A percentile compares a stretch with the other conserved stretches of the same genome.
phyloP scores from a whole-genome alignment of 2,888 invertebrate genomes.

The Uropetala carovei region DNA sequence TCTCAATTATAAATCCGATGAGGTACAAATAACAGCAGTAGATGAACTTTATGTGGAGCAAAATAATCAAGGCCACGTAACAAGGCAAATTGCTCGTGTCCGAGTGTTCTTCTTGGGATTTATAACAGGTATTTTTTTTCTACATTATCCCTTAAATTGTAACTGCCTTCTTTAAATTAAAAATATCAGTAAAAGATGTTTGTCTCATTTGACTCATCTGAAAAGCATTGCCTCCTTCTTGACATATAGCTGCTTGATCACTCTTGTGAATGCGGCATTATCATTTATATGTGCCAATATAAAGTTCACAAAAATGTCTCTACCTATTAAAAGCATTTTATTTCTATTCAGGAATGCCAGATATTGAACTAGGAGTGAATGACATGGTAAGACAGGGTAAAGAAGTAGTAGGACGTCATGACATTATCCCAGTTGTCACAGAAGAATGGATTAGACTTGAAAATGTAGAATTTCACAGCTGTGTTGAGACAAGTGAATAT shows the following conservation, averaged over 20 bases:
- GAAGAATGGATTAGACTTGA: slow-evolving; percentile 99
- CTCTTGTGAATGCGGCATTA: background rate
- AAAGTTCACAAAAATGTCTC: too few species aligned
- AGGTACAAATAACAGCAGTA: slow-evolving; percentile 95
- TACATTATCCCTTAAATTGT: background rate
- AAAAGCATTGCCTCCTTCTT: background rate
- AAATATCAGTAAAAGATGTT: background rate
- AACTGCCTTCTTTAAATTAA: background rate
- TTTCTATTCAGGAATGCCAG: slow-evolving; percentile 87
- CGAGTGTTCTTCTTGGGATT: slow-evolving; percentile 97
- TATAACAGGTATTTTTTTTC: slow-evolving; percentile 82
- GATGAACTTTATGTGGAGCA: slow-evolving; percentile 95
- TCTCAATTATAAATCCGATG: slow-evolving; percentile 95
- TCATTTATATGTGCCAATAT: background rate
- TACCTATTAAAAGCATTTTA: too few species aligned
- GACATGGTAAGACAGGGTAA: slow-evolving; percentile 98
- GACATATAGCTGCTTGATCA: background rate
- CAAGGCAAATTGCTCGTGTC: slow-evolving; percentile 95
- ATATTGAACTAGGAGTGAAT: slow-evolving; percentile 97
- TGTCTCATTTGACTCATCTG: background rate
- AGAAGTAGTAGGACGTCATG: slow-evolving; percentile 98
- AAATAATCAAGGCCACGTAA: slow-evolving; percentile 88
- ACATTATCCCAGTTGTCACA: slow-evolving; percentile 98
- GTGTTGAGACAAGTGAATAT: slow-evolving; percentile 94
- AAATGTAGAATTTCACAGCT: slow-evolving; percentile 94